Evolutionary conservation across 1,140 invertebrate genomes (phyloP), one percentile per base, ranked within the genome.

Genomic region (Agrilus planipennis): DNA sequence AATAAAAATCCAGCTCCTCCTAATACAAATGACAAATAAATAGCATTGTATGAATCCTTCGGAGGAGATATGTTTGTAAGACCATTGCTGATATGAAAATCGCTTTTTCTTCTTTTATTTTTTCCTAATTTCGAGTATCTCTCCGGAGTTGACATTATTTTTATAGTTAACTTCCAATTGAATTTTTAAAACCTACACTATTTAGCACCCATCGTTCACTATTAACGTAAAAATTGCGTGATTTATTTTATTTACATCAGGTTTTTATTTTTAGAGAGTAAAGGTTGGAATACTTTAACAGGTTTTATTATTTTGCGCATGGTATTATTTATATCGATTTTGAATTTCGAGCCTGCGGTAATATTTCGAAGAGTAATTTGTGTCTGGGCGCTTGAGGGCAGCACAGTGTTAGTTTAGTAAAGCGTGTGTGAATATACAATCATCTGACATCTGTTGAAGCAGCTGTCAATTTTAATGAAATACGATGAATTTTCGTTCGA

Each of bases 1-100:
- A 93, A 65, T 9, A 93, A 71, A 55, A 92, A 92, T 14, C 88
- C 89, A 46, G 84, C 78, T n/a, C 89, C 89, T 23, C 86, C 85
- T 18, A 89, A 64, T 4, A 90, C 67, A 27, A 93, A 70, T 0
- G 84, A 77, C 34, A 87, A 57, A 56, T 89, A 90, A 34, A 91
- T 79, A 15, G 75, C 72, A 60, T 83, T 81, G 59, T 75, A 81
- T 50, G 75, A 72, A 63, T 88, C 83, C 40, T 78, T 73, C 7
- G 83, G 84, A 17, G 80, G 79, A 9, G 76, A 71, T 39, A 75
- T 53, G 50, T 73, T 68, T 17, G 65, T 64, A 45, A 71, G 69
- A 30, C 68, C 68, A 44, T 70, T 73, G 20, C 63, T 67, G 31
- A 44, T 28, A 29, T 47, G 53, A 44, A 38, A 54, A 48, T 70